Percentiles rank a stretch among this genome's conserved stretches.
Conservation (phyloP, 1,140 invertebrate genomes). For the Panagrolaimus sp. region DNA sequence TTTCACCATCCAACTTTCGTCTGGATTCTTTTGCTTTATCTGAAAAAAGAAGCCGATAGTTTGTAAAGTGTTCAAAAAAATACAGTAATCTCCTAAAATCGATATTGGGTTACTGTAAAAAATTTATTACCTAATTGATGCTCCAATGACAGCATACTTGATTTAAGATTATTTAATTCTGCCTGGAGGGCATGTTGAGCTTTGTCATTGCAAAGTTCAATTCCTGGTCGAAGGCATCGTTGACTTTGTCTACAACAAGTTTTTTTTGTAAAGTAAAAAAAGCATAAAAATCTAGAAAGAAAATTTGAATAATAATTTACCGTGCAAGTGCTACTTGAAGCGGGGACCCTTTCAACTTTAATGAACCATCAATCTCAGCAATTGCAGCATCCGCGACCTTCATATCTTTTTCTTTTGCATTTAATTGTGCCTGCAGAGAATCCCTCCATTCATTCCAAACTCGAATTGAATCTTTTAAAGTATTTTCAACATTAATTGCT, state of each 20-base stretch:
- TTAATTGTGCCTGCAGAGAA: constrained; percentile 44
- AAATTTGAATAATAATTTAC: no score
- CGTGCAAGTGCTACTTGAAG: constrained; percentile 37
- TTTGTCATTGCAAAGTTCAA: constrained; percentile 53
- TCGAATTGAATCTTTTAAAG: constrained; percentile 50
- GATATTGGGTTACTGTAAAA: constrained; percentile 9
- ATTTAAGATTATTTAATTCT: constrained; percentile 51
- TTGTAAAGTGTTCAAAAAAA: constrained; percentile 4
- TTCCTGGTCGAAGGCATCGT: constrained; percentile 47
- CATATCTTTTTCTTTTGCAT: constrained; percentile 53
- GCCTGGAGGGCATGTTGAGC: constrained; percentile 53
- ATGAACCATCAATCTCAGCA: constrained; percentile 38
- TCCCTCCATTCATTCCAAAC: constrained; percentile 55
- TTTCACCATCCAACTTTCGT: constrained; percentile 43
- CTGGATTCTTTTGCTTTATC: constrained; percentile 53
- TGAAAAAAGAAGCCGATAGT: constrained; percentile 20
- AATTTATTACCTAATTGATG: constrained; percentile 43
- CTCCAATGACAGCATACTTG: constrained; percentile 44
- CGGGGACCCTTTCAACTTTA: constrained; percentile 50
- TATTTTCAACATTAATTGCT: constrained; percentile 50
- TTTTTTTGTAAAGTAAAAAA: no score
- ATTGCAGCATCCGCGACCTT: constrained; percentile 49
- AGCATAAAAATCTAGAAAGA: no score
- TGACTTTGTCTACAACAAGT: constrained; percentile 48
- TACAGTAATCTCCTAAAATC: background rate